phyloP scores from a whole-genome alignment of 2,113 vertebrate genomes.

The Mirza zaza region DNA sequence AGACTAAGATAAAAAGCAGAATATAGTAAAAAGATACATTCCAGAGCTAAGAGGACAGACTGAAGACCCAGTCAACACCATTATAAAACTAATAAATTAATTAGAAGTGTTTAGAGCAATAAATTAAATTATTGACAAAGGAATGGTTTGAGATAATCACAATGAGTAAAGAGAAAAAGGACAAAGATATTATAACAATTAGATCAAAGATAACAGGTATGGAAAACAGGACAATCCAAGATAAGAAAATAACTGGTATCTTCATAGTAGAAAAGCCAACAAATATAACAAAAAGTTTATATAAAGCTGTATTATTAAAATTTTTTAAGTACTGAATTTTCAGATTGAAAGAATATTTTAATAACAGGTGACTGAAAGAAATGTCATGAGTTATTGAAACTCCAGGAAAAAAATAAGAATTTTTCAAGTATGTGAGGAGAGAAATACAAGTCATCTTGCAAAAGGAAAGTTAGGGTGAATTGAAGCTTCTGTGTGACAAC shows the following conservation, averaged over 20 bases:
- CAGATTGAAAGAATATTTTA: constrained; percentile 8
- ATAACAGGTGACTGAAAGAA: background rate
- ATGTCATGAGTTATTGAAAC: background rate
- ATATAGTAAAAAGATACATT: background rate
- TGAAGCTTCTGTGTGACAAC: background rate
- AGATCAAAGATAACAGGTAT: background rate
- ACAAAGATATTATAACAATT: background rate
- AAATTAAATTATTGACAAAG: background rate
- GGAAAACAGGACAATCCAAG: background rate
- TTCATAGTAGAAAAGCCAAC: background rate
- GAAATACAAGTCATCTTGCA: background rate
- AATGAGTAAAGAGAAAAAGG: background rate
- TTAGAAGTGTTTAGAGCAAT: background rate
- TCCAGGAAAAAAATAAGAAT: background rate
- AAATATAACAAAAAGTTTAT: background rate
- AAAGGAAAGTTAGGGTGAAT: background rate
- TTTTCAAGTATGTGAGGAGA: background rate
- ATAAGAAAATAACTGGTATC: background rate
- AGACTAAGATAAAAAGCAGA: background rate
- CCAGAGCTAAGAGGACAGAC: background rate
- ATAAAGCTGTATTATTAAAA: background rate
- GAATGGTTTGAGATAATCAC: background rate
- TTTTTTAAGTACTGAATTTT: background rate
- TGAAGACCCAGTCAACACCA: background rate
- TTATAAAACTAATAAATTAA: constrained; percentile 9